Evolutionary conservation across 2,797 vertebrate genomes (phyloP).

Genomic region (Acanthurus lineatus): DNA sequence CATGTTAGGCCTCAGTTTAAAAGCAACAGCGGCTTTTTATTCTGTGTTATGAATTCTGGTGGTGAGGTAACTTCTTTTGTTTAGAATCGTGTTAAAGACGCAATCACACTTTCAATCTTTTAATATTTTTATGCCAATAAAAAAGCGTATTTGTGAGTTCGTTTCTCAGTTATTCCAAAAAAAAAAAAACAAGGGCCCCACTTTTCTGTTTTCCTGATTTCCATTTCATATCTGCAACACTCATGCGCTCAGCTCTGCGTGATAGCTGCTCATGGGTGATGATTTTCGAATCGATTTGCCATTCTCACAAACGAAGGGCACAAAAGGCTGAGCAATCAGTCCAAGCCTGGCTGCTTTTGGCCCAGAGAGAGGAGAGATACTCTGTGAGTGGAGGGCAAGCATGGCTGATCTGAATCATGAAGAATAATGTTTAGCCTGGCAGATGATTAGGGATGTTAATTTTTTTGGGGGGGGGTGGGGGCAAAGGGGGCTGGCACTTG

Average conservation of each 20-base stretch:
- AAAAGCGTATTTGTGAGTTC: constrained; percentile 29
- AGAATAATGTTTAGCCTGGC: constrained; percentile 89
- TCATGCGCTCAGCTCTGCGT: constrained; percentile 70
- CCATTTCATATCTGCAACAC: constrained; percentile 79
- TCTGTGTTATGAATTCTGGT: background rate
- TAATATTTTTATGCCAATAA: background rate
- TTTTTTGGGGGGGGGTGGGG: constrained; percentile 61
- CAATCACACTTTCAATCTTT: background rate
- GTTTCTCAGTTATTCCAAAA: constrained; percentile 43
- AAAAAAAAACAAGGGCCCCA: constrained; percentile 12
- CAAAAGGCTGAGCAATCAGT: constrained; percentile 85
- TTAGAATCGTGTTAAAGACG: background rate
- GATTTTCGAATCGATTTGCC: constrained; percentile 82
- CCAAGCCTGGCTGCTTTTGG: constrained; percentile 83
- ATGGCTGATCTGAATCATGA: constrained; percentile 87
- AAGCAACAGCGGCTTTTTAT: background rate
- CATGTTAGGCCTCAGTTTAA: background rate
- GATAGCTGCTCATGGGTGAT: constrained; percentile 80
- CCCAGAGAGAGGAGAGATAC: constrained; percentile 77
- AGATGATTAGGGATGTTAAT: constrained; percentile 87
- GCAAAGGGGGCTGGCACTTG: constrained; percentile 76
- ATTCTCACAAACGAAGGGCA: constrained; percentile 81
- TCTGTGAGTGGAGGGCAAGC: constrained; percentile 79
- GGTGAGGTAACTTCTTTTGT: background rate
- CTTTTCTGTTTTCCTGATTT: constrained; percentile 70